Evolutionary conservation across 2,113 vertebrate genomes (phyloP).

Genomic region (Nerophis ophidion): DNA sequence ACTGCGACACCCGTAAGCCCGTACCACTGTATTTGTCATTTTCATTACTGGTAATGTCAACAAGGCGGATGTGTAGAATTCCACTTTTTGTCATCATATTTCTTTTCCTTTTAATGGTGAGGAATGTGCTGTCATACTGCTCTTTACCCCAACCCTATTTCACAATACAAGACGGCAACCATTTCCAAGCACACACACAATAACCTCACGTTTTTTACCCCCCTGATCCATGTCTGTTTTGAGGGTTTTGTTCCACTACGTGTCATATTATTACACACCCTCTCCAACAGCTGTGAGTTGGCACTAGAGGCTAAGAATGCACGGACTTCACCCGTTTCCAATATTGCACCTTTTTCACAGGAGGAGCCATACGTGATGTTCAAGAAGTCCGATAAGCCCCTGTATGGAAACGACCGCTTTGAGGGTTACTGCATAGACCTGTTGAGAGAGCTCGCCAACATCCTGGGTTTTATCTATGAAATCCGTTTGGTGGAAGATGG

Average conservation of each 20-base stretch:
- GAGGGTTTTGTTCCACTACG: background rate
- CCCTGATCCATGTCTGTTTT: no score
- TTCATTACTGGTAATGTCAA: no score
- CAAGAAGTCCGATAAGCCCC: slow-evolving; percentile 96
- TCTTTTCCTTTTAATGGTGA: no score
- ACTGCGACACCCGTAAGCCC: no score
- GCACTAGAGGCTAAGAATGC: background rate
- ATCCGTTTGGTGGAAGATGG: slow-evolving; percentile 91
- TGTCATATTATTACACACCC: background rate
- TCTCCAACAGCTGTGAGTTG: background rate
- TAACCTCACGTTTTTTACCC: no score
- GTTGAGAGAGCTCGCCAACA: slow-evolving; percentile 86
- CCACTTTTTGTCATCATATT: no score
- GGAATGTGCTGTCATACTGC: no score
- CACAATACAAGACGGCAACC: no score
- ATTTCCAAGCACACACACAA: no score
- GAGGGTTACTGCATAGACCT: slow-evolving; percentile 97
- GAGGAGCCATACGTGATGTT: slow-evolving; percentile 98
- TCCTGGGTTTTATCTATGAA: slow-evolving; percentile 94
- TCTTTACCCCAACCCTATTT: no score
- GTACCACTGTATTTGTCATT: no score
- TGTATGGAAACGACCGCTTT: slow-evolving; percentile 95
- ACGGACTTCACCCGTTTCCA: slow-evolving; percentile 15
- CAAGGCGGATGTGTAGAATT: no score
- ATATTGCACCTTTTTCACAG: slow-evolving; percentile 61